A percentile compares a stretch with the other conserved stretches of the same genome.
Evolutionary conservation across 2,888 invertebrate genomes (phyloP).

Genomic region (Callyntrura guangdongensis): DNA sequence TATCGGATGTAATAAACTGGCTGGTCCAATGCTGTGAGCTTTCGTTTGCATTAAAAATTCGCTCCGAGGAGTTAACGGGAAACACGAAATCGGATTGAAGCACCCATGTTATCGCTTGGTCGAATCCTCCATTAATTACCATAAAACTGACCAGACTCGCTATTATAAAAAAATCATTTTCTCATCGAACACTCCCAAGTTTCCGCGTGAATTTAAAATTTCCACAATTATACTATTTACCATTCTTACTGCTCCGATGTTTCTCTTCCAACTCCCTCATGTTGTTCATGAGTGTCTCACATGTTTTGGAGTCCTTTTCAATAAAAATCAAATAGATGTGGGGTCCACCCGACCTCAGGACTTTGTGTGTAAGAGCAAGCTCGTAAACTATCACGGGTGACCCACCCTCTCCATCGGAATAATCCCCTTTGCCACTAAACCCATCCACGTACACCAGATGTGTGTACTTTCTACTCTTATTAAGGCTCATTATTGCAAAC

Average conservation of each 20-base stretch:
- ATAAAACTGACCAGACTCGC: neutral
- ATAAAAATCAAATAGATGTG: conserved; percentile 2
- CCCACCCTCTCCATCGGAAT: neutral
- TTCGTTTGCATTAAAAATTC: no score
- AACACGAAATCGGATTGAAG: neutral
- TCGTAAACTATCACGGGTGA: neutral
- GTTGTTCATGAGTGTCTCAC: neutral
- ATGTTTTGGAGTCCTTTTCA: neutral
- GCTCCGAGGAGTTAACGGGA: no score
- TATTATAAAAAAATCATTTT: neutral
- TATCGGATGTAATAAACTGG: no score
- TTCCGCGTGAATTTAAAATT: neutral
- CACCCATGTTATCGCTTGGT: neutral
- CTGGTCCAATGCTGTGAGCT: no score
- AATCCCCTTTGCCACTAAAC: neutral
- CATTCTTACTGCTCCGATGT: neutral
- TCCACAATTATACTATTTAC: neutral
- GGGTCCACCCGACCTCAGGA: neutral
- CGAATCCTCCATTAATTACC: conserved; percentile 12
- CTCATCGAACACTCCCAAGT: neutral
- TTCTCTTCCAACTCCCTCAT: neutral
- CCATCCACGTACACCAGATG: conserved; percentile 8
- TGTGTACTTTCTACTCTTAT: neutral
- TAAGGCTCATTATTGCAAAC: neutral
- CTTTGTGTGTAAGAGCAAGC: neutral